Base-by-base conservation (phyloP, 2,888 invertebrate species). In the Crepidodera aurea region DNA sequence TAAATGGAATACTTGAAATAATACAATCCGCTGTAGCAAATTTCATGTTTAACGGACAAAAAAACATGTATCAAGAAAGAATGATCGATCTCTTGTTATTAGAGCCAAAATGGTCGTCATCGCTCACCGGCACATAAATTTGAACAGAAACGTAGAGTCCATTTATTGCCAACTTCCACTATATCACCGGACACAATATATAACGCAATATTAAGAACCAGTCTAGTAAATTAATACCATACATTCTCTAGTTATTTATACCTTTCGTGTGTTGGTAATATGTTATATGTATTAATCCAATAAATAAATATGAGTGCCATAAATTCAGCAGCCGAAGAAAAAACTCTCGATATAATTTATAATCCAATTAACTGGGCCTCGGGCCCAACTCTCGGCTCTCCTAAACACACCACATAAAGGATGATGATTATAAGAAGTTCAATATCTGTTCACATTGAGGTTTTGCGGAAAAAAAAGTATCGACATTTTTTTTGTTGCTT, bases 251-350 rank as follows among this genome's bases (percentile, higher is more conserved):
- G 80, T 81, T 81, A 81, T 81, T 81, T 81, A 81, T 81, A 79
- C 75, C 79, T 77, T 76, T 80, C 79, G 79, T 80, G 80, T 81
- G 80, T 81, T 79, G 79, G 79, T 80, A 81, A 81, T 81, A 81
- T 79, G 81, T 81, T 81, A 81, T 80, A 80, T 79, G 81, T 81
- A 81, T 81, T 81, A 81, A 81, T 81, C 81, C 81, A 81, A 81
- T 81, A 81, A 81, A 81, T 81, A 81, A 81, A 81, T 81, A 81
- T 79, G 81, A 80, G 77, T 75, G 78, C 78, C 78, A 81, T 81
- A 81, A 81, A 81, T 81, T 78, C 48, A 29, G 2, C 19, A 46
- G 57, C 22, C 22, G 66, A 72, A 74, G 75, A 76, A 78, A 76
- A 75, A 73, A 61, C 60, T 58, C 70, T 69, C 67, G 75, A 77